These are phyloP conservation scores for Chionoecetes opilio DNA, from an alignment of 1,140 invertebrate genomes.

Conservation along the genomic window DNA sequence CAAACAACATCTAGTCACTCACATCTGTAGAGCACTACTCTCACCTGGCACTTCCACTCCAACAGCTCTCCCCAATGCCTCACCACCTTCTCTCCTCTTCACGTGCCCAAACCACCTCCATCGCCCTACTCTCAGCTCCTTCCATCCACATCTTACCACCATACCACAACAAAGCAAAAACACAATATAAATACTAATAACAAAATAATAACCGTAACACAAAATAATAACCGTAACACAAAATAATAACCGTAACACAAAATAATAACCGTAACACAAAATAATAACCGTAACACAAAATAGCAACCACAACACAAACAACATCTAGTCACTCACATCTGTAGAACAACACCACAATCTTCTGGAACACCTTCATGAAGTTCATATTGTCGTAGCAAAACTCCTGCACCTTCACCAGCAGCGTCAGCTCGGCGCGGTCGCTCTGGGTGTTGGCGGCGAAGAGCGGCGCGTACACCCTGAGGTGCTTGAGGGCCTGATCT, in stretches of 20 bases:
- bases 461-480: conserved; percentile 89
- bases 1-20: conserved; percentile 82
- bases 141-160: too few species aligned
- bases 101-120: too few species aligned
- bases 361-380: conserved; percentile 99
- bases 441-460: conserved; percentile 92
- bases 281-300: neutral
- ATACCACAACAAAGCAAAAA: too few species aligned
- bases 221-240: neutral
- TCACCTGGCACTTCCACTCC: too few species aligned
- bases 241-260: neutral
- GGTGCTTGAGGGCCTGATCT: conserved; percentile 81
- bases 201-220: neutral
- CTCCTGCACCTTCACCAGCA: conserved; percentile 96
- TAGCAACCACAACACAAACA: neutral
- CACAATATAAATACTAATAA: neutral
- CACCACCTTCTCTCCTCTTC: too few species aligned
- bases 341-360: conserved; percentile 98
- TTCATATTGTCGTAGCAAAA: conserved; percentile 99
- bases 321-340: conserved; percentile 89
- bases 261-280: neutral
- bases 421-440: conserved; percentile 92
- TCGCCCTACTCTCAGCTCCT: too few species aligned
- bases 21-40: conserved; percentile 98
- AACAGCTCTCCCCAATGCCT: too few species aligned